A percentile compares a stretch with the other conserved stretches of the same genome.
Conservation (phyloP, 2,888 invertebrate genomes). For the Andrena fulva region DNA sequence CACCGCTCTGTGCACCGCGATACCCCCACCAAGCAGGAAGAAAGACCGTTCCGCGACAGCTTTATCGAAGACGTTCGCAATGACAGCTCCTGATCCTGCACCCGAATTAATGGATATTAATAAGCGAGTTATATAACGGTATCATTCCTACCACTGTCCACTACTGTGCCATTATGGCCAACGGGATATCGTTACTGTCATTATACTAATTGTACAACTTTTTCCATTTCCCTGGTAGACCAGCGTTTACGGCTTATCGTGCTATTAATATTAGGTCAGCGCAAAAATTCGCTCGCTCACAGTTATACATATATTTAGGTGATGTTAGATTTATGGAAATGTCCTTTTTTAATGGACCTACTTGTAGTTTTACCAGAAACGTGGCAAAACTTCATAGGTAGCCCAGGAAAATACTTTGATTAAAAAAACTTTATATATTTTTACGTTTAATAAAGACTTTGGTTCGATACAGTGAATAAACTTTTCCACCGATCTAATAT, state of each 20-base stretch:
- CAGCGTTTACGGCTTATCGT: background rate
- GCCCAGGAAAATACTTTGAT: too few relatives aligned
- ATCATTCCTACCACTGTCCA: background rate
- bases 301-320: too few relatives aligned
- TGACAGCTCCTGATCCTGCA: background rate
- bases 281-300: background rate
- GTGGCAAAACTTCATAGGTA: too few relatives aligned
- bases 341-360: too few relatives aligned
- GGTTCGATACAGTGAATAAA: too few relatives aligned
- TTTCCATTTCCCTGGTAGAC: background rate
- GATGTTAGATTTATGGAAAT: too few relatives aligned
- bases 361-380: too few relatives aligned
- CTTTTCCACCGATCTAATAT: too few relatives aligned
- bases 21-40: conserved; percentile 47
- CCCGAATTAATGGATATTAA: conserved; percentile 11
- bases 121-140: conserved; percentile 19
- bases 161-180: conserved; percentile 8
- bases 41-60: conserved; percentile 25
- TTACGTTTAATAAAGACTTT: too few relatives aligned
- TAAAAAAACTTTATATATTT: too few relatives aligned
- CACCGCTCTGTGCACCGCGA: conserved; percentile 43
- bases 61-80: background rate
- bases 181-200: conserved; percentile 24
- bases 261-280: background rate
- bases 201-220: conserved; percentile 22